Conservation (phyloP, 2,797 vertebrate species). For the Mus spretus region DNA sequence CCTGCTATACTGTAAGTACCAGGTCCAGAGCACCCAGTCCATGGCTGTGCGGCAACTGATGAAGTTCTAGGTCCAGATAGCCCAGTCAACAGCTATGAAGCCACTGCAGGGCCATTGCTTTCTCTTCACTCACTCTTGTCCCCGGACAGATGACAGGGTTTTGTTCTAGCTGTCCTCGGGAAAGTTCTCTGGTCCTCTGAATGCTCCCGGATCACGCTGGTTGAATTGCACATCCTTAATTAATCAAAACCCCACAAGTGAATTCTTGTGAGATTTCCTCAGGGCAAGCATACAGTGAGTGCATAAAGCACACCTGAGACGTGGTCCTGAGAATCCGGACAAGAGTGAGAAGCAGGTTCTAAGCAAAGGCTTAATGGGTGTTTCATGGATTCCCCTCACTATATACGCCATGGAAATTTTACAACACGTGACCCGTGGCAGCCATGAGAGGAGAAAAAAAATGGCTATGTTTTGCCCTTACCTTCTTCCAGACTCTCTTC, state of each 20-base stretch:
- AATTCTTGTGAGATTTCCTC: neutral
- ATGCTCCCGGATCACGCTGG: neutral
- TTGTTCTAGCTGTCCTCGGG: neutral
- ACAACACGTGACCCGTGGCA: neutral
- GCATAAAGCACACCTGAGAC: neutral
- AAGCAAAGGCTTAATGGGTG: neutral
- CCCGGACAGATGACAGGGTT: neutral
- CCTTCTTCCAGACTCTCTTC: conserved; percentile 16
- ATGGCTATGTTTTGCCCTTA: neutral
- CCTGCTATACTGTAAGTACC: neutral
- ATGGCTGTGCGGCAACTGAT: neutral
- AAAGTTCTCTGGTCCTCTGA: neutral
- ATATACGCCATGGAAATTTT: neutral
- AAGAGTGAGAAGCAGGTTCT: neutral
- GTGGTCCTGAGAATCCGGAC: neutral
- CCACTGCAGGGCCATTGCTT: neutral
- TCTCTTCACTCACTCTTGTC: neutral
- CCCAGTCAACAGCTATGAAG: neutral
- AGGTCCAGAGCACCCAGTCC: neutral
- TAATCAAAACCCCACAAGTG: conserved; percentile 11
- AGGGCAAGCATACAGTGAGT: neutral
- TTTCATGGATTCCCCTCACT: neutral
- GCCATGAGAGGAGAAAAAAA: neutral
- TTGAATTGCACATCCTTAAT: conserved; percentile 3
- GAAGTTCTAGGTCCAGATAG: neutral